These are phyloP conservation scores for Cathartes aura DNA, from an alignment of 2,113 vertebrate species.

Conservation along the genomic window DNA sequence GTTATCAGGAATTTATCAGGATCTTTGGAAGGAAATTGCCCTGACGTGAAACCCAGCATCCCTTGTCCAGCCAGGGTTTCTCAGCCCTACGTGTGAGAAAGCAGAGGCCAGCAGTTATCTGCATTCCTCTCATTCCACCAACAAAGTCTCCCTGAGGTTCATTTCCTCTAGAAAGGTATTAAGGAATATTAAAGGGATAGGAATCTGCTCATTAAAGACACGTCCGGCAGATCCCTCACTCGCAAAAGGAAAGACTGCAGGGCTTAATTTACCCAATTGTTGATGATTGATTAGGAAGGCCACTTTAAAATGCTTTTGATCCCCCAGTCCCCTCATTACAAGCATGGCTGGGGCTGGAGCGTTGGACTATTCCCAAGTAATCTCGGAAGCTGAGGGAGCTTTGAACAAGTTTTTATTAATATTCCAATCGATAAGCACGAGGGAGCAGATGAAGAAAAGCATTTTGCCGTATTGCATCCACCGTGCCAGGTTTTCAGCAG, in stretches of 20 bases:
- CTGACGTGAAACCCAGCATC: background rate
- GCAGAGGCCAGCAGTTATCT: constrained; percentile 34
- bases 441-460: background rate
- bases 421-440: background rate
- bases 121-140: constrained; percentile 67
- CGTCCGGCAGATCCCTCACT: background rate
- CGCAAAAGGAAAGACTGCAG: constrained; percentile 21
- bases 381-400: background rate
- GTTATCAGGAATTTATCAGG: background rate
- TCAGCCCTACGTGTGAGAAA: constrained; percentile 21
- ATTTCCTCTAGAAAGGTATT: constrained; percentile 69
- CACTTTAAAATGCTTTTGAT: constrained; percentile 61
- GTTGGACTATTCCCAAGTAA: constrained; percentile 19
- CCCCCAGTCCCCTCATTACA: background rate
- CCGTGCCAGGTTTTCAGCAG: background rate
- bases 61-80: background rate
- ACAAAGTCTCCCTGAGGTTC: constrained; percentile 27
- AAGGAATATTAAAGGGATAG: constrained; percentile 59
- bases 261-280: constrained; percentile 50
- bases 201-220: constrained; percentile 66
- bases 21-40: background rate
- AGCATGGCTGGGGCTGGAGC: background rate
- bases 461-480: background rate
- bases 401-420: constrained; percentile 40
- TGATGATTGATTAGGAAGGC: constrained; percentile 56